Base-by-base conservation (phyloP, 2,888 invertebrate species). In the Drosophila nigricruria region DNA sequence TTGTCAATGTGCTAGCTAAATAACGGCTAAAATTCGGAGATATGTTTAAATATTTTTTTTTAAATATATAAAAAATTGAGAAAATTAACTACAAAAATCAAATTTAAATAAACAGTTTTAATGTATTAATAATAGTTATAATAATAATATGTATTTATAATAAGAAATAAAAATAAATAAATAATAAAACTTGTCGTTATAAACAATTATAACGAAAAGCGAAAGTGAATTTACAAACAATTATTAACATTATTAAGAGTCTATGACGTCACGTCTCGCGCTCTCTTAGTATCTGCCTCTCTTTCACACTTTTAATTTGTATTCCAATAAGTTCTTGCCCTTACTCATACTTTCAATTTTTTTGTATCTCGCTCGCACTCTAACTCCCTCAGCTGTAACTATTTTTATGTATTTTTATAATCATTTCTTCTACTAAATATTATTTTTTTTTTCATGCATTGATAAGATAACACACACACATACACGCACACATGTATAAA, bases 381-480 rank as follows among this genome's bases (percentile, higher is more conserved):
- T 47, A n/a, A 27, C 47, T n/a, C 5, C 3, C 3, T 6, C 6
- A 49, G 14, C 6, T 18, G 6, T 18, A 49, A 18, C 45, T 23
- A 34, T 32, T 49, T 49, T 20, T 14, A 38, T 36, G n/a, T 66
- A 56, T 38, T 56, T 50, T 10, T 52, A 56, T 64, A 69, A 65
- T 38, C 34, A 25, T 42, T 70, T 72, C 58, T 10, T 67, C 57
- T 67, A 52, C 52, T 64, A 43, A 56, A 66, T 56, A 70, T 60
- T 73, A 58, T 63, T 66, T 68, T 54, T 63, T 66, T 68, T 54
- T 77, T 73, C 70, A 57, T 50, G 52, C 50, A 54, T 58, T 70
- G 82, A 82, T 82, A 83, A 83, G 81, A 82, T 74, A 79, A 72
- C 60, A 69, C 47, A 67, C 27, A 64, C 45, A 50, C 52, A 18